These are phyloP conservation scores for Eupithecia vulgata DNA, from an alignment of 2,888 invertebrate genomes.

Conservation along the genomic window DNA sequence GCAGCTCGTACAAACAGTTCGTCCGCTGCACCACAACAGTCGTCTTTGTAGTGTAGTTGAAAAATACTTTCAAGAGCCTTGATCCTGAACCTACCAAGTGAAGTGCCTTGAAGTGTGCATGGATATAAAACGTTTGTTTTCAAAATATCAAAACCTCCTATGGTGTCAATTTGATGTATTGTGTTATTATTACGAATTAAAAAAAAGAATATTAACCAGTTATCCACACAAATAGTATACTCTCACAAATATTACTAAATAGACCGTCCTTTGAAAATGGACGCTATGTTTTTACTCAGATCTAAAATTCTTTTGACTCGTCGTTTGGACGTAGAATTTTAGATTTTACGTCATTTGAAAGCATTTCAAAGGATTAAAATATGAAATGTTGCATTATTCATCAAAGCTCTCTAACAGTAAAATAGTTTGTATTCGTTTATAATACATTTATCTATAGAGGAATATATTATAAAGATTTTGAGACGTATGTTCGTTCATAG, in stretches of 20 bases:
- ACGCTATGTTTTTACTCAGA: background rate
- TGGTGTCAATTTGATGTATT: background rate
- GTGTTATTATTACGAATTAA: background rate
- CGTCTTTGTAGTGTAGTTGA: too few relatives aligned
- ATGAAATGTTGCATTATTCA: background rate
- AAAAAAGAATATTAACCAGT: background rate
- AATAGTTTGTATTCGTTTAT: background rate
- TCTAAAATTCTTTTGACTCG: background rate
- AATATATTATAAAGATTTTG: background rate
- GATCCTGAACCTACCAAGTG: too few relatives aligned
- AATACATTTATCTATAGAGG: background rate
- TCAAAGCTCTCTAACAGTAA: background rate
- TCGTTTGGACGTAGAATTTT: background rate
- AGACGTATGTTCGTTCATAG: background rate
- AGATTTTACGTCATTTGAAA: background rate
- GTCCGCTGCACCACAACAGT: too few relatives aligned
- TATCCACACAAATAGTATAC: too few relatives aligned
- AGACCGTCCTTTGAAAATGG: background rate
- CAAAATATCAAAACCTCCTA: background rate
- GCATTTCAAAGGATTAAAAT: background rate
- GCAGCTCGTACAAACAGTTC: too few relatives aligned
- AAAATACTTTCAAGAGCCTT: background rate
- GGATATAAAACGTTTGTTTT: background rate
- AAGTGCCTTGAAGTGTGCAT: too few relatives aligned
- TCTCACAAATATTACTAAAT: too few relatives aligned